phyloP scores from a whole-genome alignment of 2,888 invertebrate species.

The Heliconius cydno region DNA sequence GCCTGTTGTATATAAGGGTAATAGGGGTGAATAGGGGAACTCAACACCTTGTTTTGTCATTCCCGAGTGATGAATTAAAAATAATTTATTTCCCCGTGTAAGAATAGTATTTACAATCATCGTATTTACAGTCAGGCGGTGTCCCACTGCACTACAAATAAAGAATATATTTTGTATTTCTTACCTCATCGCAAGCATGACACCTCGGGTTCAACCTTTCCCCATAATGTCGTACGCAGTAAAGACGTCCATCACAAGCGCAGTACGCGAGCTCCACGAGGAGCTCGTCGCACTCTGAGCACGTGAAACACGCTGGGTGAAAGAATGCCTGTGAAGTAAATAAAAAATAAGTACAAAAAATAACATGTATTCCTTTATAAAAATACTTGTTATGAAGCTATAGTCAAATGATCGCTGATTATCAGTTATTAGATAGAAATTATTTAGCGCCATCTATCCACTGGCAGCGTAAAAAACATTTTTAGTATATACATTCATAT shows the following conservation, averaged over 20 bases:
- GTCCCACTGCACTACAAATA: not conserved
- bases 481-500: not conserved
- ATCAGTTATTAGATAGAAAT: not conserved
- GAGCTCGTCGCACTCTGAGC: slow-evolving; percentile 93
- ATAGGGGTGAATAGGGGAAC: not conserved
- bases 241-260: slow-evolving; percentile 92
- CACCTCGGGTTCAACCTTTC: slow-evolving; percentile 98
- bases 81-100: too few species aligned
- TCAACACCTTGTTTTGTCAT: not conserved
- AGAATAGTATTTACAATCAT: not conserved
- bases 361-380: not conserved
- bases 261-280: slow-evolving; percentile 99
- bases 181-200: slow-evolving; percentile 98
- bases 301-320: slow-evolving; percentile 97
- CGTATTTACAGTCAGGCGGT: not conserved
- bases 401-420: too few species aligned
- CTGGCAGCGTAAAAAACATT: slow-evolving; percentile 45
- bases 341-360: slow-evolving; percentile 2
- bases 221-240: slow-evolving; percentile 98
- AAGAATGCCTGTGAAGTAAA: slow-evolving; percentile 83
- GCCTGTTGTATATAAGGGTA: too few species aligned
- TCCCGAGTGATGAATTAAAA: too few species aligned
- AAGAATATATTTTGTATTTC: slow-evolving; percentile 53
- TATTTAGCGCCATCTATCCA: slow-evolving; percentile 54
- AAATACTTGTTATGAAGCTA: not conserved